Percentiles rank a stretch among this genome's conserved stretches.
Evolutionary conservation across 2,797 vertebrate species (phyloP).

Genomic region (Scleropages formosus): DNA sequence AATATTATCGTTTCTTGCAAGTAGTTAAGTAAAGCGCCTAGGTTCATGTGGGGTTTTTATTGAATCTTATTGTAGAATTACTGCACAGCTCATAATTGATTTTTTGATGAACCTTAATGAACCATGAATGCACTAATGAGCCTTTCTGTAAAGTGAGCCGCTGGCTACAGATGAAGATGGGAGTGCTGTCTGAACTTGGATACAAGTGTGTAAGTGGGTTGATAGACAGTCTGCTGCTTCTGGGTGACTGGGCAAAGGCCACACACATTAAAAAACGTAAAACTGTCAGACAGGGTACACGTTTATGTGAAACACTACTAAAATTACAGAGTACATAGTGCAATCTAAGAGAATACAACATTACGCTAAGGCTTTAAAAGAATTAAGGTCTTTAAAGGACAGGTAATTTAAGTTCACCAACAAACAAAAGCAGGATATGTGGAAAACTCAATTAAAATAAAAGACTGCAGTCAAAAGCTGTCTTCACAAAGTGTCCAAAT

Average conservation of each 20-base stretch:
- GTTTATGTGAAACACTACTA: neutral
- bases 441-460: neutral
- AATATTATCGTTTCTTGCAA: neutral
- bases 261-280: slow-evolving; percentile 7
- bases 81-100: neutral
- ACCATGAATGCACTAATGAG: neutral
- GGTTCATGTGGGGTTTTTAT: no score
- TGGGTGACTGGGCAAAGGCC: neutral
- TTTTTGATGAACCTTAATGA: neutral
- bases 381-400: neutral
- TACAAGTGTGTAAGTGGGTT: neutral
- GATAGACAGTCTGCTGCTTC: neutral
- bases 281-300: slow-evolving; percentile 2
- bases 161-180: slow-evolving; percentile 3
- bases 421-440: slow-evolving; percentile 9
- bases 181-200: neutral
- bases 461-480: slow-evolving; percentile 5
- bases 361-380: neutral
- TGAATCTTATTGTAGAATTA: neutral
- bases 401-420: neutral
- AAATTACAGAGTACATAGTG: neutral
- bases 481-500: neutral
- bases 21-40: neutral
- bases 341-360: neutral
- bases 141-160: neutral